phyloP scores from a whole-genome alignment of 1,140 invertebrate genomes.

The Dendrolimus kikuchii region DNA sequence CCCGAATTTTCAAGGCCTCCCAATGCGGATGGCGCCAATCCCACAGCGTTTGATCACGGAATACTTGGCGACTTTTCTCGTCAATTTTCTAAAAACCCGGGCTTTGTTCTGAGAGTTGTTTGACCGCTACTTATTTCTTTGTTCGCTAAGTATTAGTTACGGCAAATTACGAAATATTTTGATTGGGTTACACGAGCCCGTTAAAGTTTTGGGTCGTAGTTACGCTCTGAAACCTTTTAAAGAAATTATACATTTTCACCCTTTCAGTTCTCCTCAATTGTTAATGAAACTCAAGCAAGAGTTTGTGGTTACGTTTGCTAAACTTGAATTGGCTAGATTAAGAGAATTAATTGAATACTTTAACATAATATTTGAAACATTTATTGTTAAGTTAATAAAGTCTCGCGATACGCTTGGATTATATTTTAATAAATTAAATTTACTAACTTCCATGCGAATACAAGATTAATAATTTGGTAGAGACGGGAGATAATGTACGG shows the following conservation, averaged over 20 bases:
- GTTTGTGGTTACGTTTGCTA: no score
- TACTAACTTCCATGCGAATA: not conserved
- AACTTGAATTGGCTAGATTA: no score
- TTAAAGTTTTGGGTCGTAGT: constrained; percentile 23
- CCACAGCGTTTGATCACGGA: constrained; percentile 40
- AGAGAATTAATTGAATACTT: no score
- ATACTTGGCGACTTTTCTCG: constrained; percentile 35
- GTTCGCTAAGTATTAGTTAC: constrained; percentile 22
- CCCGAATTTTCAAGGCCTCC: constrained; percentile 17
- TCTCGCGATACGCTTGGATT: no score
- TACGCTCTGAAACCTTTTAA: constrained; percentile 18
- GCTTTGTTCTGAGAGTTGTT: constrained; percentile 29
- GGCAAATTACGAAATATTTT: constrained; percentile 23
- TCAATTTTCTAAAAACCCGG: constrained; percentile 25
- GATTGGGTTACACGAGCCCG: constrained; percentile 20
- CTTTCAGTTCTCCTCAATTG: constrained; percentile 1
- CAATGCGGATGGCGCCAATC: constrained; percentile 15
- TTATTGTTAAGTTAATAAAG: no score
- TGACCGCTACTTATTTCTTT: constrained; percentile 25
- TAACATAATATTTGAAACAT: no score
- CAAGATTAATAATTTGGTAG: not conserved
- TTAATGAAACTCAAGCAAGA: no score
- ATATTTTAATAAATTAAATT: not conserved
- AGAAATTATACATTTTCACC: constrained; percentile 23
- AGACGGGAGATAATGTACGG: not conserved